Evolutionary conservation across 2,888 invertebrate genomes (phyloP), one percentile per base, ranked within the genome.

Genomic region (Cordilura impudica): DNA sequence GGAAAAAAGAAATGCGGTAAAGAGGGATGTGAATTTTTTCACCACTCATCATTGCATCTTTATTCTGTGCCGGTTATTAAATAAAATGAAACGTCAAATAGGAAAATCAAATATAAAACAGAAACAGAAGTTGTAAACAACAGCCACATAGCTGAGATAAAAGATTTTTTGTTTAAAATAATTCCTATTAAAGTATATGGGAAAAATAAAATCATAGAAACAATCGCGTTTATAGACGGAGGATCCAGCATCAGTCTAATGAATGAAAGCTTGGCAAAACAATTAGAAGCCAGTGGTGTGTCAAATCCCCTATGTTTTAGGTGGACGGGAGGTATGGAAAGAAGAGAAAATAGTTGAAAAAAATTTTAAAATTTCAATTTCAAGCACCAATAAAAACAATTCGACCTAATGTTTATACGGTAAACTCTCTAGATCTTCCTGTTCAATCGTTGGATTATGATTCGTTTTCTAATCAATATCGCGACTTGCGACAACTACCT

Each of bases 401-500:
- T n/a, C n/a, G n/a, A n/a, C n/a, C n/a, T n/a, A 58, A 58, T 26
- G 70, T 70, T 21, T 45, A n/a, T 23, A 71, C 71, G 12, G 60
- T 47, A 2, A 47, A 63, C 1, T 63, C 45, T 0, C 31, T 61
- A 45, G 49, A 53, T 45, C 10, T 29, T 0, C 51, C 43, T 1
- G 14, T 19, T 2, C 61, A 72, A 39, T 76, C 61, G 4, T 12
- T 72, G 43, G 45, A 72, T 12, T 72, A 72, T 31, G 7, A 56
- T 3, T 31, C n/a, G 16, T 31, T 63, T 12, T 72, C 26, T 4
- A 12, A 56, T 3, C 45, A 21, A 1, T 71, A 61, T 61, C 45
- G 16, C 26, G 70, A 77, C 66, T 18, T 77, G 26, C 53, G 60
- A 65, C 65, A 65, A 8, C 18, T 66, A 8, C 71, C 70, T 6